phyloP scores from a whole-genome alignment of 2,113 vertebrate species.

The Phylloscopus trochiloides region DNA sequence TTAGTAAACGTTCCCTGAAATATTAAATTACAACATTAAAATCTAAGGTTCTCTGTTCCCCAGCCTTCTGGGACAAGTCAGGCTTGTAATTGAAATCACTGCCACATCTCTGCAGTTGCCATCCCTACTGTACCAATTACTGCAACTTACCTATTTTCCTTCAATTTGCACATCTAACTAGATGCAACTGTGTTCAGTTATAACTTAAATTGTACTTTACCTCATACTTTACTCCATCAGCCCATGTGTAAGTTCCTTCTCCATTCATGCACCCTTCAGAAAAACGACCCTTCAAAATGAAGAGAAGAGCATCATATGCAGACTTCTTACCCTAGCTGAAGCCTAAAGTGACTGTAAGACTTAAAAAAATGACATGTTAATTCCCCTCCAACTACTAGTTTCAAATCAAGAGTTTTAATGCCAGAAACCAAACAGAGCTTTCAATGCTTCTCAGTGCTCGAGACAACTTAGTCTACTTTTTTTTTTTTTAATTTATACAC shows the following conservation, averaged over 20 bases:
- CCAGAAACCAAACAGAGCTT: background rate
- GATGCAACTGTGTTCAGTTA: background rate
- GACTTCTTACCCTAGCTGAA: background rate
- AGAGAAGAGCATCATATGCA: background rate
- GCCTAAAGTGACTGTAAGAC: background rate
- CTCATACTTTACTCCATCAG: conserved; percentile 85
- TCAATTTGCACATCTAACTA: background rate
- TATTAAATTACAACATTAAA: background rate
- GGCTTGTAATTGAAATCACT: background rate
- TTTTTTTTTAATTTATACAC: background rate
- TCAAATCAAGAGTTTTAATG: background rate
- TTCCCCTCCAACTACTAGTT: background rate
- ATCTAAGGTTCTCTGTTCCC: background rate
- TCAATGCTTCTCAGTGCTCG: background rate
- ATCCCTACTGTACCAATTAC: background rate
- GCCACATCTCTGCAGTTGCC: background rate
- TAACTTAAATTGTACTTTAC: conserved; percentile 52
- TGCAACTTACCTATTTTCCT: background rate
- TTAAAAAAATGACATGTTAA: background rate
- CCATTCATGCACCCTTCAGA: conserved; percentile 88
- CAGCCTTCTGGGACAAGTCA: background rate
- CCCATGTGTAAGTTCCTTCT: conserved; percentile 79
- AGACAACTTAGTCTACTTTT: background rate
- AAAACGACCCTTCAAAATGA: conserved; percentile 83
- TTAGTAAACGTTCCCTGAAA: conserved; percentile 84